These are phyloP conservation scores for Osmerus mordax DNA, from an alignment of 2,113 vertebrate species.

Conservation along the genomic window DNA sequence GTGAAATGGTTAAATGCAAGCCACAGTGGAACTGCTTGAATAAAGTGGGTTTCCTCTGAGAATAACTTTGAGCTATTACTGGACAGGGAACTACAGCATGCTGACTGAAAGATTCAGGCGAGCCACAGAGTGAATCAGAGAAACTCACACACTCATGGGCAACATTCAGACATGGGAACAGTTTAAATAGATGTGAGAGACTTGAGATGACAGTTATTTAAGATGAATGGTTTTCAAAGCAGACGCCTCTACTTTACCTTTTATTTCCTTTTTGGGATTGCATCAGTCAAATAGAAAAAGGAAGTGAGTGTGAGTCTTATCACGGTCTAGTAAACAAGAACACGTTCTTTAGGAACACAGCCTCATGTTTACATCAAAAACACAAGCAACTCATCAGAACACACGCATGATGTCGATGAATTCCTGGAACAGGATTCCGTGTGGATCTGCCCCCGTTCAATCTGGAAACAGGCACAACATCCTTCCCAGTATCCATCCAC, in stretches of 20 bases:
- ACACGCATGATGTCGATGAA: too few species aligned
- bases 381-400: too few species aligned
- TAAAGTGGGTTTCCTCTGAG: conserved; percentile 51
- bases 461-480: conserved; percentile 37
- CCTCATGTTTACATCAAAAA: too few species aligned
- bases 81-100: conserved; percentile 34
- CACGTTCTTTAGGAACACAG: too few species aligned
- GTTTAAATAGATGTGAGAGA: background rate
- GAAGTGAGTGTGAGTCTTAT: conserved; percentile 30
- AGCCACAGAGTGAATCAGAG: conserved; percentile 18
- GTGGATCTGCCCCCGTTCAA: conserved; percentile 2
- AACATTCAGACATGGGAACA: background rate
- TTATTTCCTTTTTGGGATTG: conserved; percentile 56
- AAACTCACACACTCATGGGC: conserved; percentile 7
- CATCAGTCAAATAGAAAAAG: conserved; percentile 37
- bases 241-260: conserved; percentile 61
- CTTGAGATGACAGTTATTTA: background rate
- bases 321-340: background rate
- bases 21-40: conserved; percentile 42
- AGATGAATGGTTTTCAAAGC: background rate
- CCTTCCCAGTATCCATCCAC: conserved; percentile 48
- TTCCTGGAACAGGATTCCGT: background rate
- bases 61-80: conserved; percentile 51
- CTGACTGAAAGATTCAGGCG: conserved; percentile 25
- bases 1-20: conserved; percentile 41